phyloP scores from a whole-genome alignment of 2,113 vertebrate genomes.

The Strix uralensis region DNA sequence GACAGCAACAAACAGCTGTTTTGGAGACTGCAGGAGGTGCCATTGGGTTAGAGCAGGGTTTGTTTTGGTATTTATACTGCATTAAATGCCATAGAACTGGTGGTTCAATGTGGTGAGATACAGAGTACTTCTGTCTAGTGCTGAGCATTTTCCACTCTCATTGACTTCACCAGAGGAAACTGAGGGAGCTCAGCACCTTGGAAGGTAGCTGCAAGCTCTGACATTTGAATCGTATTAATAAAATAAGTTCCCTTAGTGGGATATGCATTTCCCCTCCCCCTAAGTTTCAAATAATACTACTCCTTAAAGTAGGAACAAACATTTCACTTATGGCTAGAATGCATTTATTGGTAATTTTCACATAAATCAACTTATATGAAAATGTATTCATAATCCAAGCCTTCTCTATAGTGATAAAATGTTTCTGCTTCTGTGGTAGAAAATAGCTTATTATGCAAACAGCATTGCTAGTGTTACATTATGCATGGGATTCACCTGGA shows the following conservation, averaged over 20 bases:
- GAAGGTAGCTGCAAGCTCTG: slow-evolving; percentile 34
- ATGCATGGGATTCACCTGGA: slow-evolving; percentile 82
- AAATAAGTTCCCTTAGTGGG: slow-evolving; percentile 61
- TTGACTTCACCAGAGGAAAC: not conserved
- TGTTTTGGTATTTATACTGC: not conserved
- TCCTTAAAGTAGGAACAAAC: slow-evolving; percentile 78
- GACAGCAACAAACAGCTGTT: not conserved
- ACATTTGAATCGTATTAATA: slow-evolving; percentile 53
- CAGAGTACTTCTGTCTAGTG: not conserved
- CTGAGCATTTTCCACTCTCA: not conserved
- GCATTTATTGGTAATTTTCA: slow-evolving; percentile 83
- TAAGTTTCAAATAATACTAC: slow-evolving; percentile 72
- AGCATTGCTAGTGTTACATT: slow-evolving; percentile 79
- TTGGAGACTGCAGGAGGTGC: not conserved
- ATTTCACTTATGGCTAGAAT: slow-evolving; percentile 77
- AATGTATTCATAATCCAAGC: slow-evolving; percentile 82
- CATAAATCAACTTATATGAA: slow-evolving; percentile 84
- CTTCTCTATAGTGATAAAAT: slow-evolving; percentile 81
- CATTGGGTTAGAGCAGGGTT: not conserved
- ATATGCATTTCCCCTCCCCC: slow-evolving; percentile 32
- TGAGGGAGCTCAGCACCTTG: not conserved
- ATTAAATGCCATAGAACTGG: not conserved
- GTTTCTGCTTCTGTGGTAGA: slow-evolving; percentile 80
- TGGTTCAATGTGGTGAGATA: not conserved
- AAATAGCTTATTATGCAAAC: slow-evolving; percentile 85